Conservation (phyloP, 2,797 vertebrate genomes). For the Sardinella longiceps region DNA sequence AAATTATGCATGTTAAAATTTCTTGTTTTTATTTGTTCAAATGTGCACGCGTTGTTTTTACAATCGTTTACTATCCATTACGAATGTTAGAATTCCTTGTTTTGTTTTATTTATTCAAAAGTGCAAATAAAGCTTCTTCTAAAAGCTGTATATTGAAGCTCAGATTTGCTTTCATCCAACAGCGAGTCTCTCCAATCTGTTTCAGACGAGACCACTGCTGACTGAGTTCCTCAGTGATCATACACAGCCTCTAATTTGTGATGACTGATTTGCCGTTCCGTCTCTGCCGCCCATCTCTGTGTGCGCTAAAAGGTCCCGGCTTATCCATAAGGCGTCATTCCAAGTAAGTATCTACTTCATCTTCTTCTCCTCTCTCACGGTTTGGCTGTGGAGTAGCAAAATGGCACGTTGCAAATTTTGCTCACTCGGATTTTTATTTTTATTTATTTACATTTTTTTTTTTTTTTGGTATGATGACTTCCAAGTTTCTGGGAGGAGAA, state of each 20-base stretch:
- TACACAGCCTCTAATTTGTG: constrained; percentile 5
- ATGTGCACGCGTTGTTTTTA: too few species aligned
- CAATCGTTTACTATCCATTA: too few species aligned
- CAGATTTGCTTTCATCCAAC: not conserved
- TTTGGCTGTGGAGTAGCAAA: not conserved
- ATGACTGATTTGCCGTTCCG: constrained; percentile 1
- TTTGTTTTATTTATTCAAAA: too few species aligned
- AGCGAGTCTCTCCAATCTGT: not conserved
- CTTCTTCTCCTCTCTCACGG: not conserved
- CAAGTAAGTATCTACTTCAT: not conserved
- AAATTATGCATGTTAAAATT: too few species aligned
- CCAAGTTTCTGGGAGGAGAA: not conserved
- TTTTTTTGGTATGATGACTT: not conserved
- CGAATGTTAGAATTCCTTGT: too few species aligned
- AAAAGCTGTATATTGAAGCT: too few species aligned
- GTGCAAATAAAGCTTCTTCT: too few species aligned
- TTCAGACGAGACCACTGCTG: not conserved
- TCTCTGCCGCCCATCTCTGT: not conserved
- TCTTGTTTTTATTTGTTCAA: too few species aligned
- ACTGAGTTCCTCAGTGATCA: not conserved
- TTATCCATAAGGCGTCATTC: not conserved
- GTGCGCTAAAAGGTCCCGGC: not conserved
- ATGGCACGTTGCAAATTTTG: not conserved
- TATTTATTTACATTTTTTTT: too few species aligned
- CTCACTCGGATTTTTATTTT: not conserved